Evolutionary conservation across 2,888 invertebrate species (phyloP).

Genomic region (Drosophila austrosaltans): DNA sequence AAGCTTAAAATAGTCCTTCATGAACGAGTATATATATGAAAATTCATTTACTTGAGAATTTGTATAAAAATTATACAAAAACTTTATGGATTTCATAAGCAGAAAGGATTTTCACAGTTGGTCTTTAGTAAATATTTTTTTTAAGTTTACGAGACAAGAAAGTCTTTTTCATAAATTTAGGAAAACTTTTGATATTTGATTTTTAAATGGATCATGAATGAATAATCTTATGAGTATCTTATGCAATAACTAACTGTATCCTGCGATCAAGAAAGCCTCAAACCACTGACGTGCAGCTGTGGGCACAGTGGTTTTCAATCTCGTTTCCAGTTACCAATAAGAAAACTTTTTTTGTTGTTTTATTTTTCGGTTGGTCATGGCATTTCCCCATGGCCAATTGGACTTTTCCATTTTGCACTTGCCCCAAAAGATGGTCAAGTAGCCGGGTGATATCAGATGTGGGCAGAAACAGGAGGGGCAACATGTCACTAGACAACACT

Average conservation of each 20-base stretch:
- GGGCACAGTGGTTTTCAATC: constrained; percentile 23
- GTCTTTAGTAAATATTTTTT: no score
- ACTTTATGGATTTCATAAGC: not conserved
- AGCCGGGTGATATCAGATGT: not conserved
- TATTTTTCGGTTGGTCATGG: constrained; percentile 26
- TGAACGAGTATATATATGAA: not conserved
- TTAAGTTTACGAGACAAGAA: no score
- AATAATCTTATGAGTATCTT: no score
- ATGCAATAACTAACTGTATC: no score
- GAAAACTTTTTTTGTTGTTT: constrained; percentile 49
- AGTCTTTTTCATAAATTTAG: no score
- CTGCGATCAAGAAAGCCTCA: constrained; percentile 12
- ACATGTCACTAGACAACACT: constrained; percentile 31
- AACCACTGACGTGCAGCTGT: constrained; percentile 16
- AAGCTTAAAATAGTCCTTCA: not conserved
- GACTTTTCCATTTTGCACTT: constrained; percentile 45
- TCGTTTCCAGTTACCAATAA: constrained; percentile 13
- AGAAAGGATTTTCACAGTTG: not conserved
- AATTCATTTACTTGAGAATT: not conserved
- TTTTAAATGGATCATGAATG: not conserved
- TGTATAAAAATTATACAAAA: not conserved
- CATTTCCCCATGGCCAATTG: constrained; percentile 54
- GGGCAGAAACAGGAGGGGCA: constrained; percentile 10
- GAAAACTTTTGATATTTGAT: no score
- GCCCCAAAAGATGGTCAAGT: constrained; percentile 37